These are phyloP conservation scores for Drosophila parabipectinata DNA, from an alignment of 1,140 invertebrate genomes.

Conservation along the genomic window DNA sequence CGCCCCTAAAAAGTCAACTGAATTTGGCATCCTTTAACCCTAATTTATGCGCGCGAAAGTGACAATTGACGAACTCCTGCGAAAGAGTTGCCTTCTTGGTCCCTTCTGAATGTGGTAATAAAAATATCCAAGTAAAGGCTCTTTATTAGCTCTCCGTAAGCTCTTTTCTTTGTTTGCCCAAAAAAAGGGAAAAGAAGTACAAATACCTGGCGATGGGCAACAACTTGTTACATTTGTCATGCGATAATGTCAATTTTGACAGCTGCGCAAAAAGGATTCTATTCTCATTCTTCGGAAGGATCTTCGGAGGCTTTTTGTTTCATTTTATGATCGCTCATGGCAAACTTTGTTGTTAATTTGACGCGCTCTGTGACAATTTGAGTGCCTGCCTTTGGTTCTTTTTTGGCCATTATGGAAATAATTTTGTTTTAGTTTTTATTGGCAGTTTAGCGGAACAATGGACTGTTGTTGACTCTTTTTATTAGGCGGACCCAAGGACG, in stretches of 20 bases:
- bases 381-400: constrained; percentile 19
- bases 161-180: constrained; percentile 62
- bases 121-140: constrained; percentile 80
- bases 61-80: constrained; percentile 77
- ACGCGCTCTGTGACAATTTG: constrained; percentile 65
- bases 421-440: constrained; percentile 82
- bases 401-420: constrained; percentile 67
- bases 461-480: constrained; percentile 57
- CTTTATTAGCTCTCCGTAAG: constrained; percentile 76
- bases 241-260: constrained; percentile 82
- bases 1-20: constrained; percentile 21
- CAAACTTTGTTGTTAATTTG: constrained; percentile 82
- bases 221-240: constrained; percentile 83
- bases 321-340: constrained; percentile 52
- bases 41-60: constrained; percentile 79
- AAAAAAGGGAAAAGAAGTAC: constrained; percentile 35
- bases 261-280: constrained; percentile 72
- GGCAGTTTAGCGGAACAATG: constrained; percentile 77
- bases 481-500: constrained; percentile 45
- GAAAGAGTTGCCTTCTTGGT: constrained; percentile 11
- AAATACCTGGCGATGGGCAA: constrained; percentile 43
- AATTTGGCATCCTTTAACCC: constrained; percentile 69
- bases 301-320: constrained; percentile 14
- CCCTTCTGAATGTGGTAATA: constrained; percentile 55
- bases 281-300: constrained; percentile 26